A percentile compares a stretch with the other conserved stretches of the same genome.
phyloP scores from a whole-genome alignment of 2,113 vertebrate genomes.

The Odocoileus virginianus region DNA sequence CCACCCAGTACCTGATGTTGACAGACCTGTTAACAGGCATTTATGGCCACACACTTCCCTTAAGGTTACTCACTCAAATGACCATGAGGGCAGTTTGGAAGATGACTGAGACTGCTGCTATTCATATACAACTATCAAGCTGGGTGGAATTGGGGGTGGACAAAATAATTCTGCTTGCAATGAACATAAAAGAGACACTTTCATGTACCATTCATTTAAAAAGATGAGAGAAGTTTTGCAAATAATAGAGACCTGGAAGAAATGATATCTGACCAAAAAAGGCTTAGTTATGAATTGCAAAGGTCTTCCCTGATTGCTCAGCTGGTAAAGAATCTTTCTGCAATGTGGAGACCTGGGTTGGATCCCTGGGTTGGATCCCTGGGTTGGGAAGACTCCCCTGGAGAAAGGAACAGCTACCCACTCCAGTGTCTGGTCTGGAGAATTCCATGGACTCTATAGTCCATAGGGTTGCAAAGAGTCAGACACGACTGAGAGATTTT shows the following conservation, averaged over 20 bases:
- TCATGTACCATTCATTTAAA: background rate
- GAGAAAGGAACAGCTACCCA: background rate
- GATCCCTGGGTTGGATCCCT: background rate
- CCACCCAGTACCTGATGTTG: rapidly evolving
- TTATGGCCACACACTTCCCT: background rate
- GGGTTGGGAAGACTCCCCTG: background rate
- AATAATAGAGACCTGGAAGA: background rate
- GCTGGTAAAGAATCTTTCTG: background rate
- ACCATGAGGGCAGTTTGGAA: background rate
- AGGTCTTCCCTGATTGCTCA: background rate
- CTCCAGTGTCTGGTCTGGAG: background rate
- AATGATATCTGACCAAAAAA: background rate
- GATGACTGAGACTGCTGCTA: background rate
- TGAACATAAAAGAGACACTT: background rate
- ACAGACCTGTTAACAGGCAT: background rate
- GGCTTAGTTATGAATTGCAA: background rate
- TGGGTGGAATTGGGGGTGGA: background rate
- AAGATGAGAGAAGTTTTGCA: background rate
- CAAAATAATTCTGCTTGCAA: background rate
- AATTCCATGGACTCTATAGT: background rate
- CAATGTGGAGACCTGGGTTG: background rate
- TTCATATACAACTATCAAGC: background rate
- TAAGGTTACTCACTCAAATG: background rate
- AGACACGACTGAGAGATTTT: rapidly evolving
- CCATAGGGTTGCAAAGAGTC: background rate